Evolutionary conservation across 2,888 invertebrate genomes (phyloP), one percentile per base, ranked within the genome.

Genomic region (Sicus ferrugineus): DNA sequence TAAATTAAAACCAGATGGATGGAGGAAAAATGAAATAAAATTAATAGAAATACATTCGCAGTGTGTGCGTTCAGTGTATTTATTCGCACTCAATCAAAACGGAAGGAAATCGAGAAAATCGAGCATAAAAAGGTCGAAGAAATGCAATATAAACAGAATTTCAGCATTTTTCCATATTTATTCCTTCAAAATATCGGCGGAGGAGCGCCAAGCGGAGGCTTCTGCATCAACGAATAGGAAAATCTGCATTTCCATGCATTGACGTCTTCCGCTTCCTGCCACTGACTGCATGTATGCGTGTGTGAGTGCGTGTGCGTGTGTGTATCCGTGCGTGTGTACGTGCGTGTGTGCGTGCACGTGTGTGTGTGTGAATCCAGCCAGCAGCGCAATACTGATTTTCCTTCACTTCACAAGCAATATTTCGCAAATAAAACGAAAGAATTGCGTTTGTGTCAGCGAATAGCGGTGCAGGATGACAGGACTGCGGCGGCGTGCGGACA

Each of bases 71-170:
- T 54, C 28, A 26, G 28, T 52, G n/a, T 52, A 52, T 52, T 52
- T 26, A 50, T 21, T 52, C 52, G 23, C 26, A 52, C 26, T 26
- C 42, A 42, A 26, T 23, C 21, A 23, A 52, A 52, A 26, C 26
- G 26, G 38, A 52, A 52, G 52, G 52, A 38, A 38, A 38, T 7
- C 9, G 7, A 9, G 38, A 38, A 9, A 38, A 38, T 38, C 7
- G 14, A 54, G 23, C 23, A 38, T 21, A 67, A 67, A 5, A 64
- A 50, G 31, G 14, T 52, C 30, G 4, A 50, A 16, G 52, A 68
- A 61, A 68, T 68, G 58, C 67, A 67, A 67, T 58, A 67, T 67
- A 67, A 67, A 67, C 67, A 67, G 26, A 42, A 68, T 68, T 59
- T 38, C 19, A n/a, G 9, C 14, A 46, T 46, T 54, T 52, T 54